phyloP scores from a whole-genome alignment of 2,797 vertebrate genomes.

The Sciaenops ocellatus region DNA sequence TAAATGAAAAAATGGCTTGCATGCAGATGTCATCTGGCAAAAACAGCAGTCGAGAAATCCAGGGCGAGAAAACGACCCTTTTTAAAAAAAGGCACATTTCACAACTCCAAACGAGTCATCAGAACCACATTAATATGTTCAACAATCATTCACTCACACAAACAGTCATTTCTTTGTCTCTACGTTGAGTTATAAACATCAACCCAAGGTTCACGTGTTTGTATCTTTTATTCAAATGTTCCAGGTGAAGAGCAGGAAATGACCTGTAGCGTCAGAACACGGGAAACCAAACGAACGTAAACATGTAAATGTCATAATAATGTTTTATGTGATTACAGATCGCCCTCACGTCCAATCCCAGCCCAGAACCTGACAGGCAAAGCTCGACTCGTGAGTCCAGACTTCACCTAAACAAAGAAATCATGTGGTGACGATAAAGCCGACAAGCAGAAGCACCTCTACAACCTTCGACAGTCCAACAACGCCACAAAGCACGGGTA shows the following conservation, averaged over 20 bases:
- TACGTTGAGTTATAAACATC: not conserved
- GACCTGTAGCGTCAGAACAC: not conserved
- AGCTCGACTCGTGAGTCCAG: not conserved
- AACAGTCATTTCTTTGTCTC: not conserved
- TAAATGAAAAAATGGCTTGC: constrained; percentile 43
- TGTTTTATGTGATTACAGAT: not conserved
- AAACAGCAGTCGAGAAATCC: not conserved
- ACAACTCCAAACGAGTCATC: constrained; percentile 34
- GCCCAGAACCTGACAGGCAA: not conserved
- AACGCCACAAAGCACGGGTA: not conserved
- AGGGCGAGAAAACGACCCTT: constrained; percentile 8
- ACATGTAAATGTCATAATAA: not conserved
- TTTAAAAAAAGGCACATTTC: constrained; percentile 74
- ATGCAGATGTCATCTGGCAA: constrained; percentile 53
- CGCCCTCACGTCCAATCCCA: too few relatives aligned
- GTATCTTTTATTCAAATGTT: not conserved
- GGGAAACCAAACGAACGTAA: not conserved
- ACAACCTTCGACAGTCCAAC: not conserved
- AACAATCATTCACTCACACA: not conserved
- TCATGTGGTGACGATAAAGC: not conserved
- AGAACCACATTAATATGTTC: not conserved
- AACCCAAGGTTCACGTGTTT: not conserved
- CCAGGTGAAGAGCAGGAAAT: not conserved
- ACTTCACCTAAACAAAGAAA: too few relatives aligned
- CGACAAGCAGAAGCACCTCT: not conserved